Conservation (phyloP, 1,140 invertebrate genomes). For the Hermetia illucens region DNA sequence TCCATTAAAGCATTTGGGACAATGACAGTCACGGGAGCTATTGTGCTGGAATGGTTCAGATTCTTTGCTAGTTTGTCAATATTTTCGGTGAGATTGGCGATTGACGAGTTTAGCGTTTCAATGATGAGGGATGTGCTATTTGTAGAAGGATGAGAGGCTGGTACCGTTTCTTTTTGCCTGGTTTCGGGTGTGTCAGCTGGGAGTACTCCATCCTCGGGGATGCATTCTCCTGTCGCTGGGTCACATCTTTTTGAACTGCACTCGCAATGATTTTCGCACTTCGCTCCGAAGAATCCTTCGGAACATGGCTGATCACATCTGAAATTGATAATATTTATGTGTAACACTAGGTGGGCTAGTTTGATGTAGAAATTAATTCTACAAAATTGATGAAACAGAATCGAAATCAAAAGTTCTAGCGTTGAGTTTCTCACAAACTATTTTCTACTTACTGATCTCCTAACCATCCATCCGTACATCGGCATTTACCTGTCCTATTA, state of each 20-base stretch:
- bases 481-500: slow-evolving; percentile 23
- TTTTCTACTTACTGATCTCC: slow-evolving; percentile 25
- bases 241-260: slow-evolving; percentile 22
- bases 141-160: slow-evolving; percentile 4
- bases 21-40: slow-evolving; percentile 1
- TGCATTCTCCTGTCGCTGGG: slow-evolving; percentile 21
- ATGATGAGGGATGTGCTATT: slow-evolving; percentile 13
- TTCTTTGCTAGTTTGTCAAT: slow-evolving; percentile 32
- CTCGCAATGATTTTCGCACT: slow-evolving; percentile 24
- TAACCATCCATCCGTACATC: slow-evolving; percentile 23
- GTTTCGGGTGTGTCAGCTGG: neutral
- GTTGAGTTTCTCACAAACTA: no score
- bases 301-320: slow-evolving; percentile 28
- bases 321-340: no score
- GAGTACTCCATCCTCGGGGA: slow-evolving; percentile 4
- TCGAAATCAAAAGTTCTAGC: no score
- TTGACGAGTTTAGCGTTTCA: slow-evolving; percentile 22
- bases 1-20: slow-evolving; percentile 3
- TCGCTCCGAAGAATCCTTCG: slow-evolving; percentile 21
- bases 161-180: neutral
- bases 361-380: no score
- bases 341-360: no score
- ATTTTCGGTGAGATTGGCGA: slow-evolving; percentile 31
- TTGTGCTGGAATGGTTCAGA: slow-evolving; percentile 22
- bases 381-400: no score